phyloP scores from a whole-genome alignment of 2,888 invertebrate genomes.

The Podabrus alpinus region DNA sequence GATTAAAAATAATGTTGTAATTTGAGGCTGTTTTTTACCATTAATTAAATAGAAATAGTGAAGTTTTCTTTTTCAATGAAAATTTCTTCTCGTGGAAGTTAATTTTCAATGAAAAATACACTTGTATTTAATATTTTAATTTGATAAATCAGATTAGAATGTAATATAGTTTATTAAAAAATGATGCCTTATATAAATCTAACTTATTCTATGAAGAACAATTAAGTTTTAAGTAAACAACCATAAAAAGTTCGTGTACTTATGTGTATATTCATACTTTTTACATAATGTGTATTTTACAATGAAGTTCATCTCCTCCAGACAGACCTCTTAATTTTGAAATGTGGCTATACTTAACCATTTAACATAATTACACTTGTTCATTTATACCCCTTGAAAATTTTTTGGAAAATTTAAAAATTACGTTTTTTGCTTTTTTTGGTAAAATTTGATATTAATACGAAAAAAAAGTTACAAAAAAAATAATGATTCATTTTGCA shows the following conservation, averaged over 20 bases:
- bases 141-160: constrained; percentile 5
- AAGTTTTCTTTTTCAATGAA: background rate
- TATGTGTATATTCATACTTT: constrained; percentile 27
- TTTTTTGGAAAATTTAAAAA: background rate
- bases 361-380: background rate
- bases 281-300: constrained; percentile 24
- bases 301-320: constrained; percentile 3
- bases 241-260: constrained; percentile 18
- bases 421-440: background rate
- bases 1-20: background rate
- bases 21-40: background rate
- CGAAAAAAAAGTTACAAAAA: background rate
- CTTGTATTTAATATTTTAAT: constrained; percentile 7
- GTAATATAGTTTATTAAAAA: constrained; percentile 47
- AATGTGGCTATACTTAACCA: background rate
- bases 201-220: constrained; percentile 42
- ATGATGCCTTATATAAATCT: constrained; percentile 50
- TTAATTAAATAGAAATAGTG: background rate
- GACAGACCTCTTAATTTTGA: background rate
- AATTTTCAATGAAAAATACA: background rate
- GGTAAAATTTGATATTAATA: background rate
- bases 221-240: constrained; percentile 27
- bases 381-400: background rate
- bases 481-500: background rate
- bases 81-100: background rate